A percentile compares a stretch with the other conserved stretches of the same genome.
phyloP scores from a whole-genome alignment of 2,888 invertebrate genomes.

The Uropetala carovei region DNA sequence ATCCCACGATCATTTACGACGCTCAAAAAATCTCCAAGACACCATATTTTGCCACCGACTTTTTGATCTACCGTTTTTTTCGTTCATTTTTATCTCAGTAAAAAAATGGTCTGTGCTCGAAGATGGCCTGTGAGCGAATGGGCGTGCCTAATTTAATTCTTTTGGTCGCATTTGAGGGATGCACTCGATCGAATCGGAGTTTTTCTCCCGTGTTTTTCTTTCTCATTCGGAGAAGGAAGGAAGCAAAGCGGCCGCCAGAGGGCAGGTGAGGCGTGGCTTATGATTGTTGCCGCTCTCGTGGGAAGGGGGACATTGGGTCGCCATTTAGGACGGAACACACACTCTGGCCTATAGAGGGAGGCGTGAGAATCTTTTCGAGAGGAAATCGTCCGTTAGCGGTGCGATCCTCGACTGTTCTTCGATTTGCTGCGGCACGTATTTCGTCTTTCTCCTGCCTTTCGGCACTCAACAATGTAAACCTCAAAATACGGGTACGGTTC shows the following conservation, averaged over 20 bases:
- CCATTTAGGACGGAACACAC: background rate
- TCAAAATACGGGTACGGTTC: no score
- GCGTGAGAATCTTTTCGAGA: background rate
- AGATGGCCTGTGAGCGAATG: no score
- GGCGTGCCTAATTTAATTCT: no score
- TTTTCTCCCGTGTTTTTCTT: background rate
- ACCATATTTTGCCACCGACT: no score
- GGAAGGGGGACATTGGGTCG: slow-evolving; percentile 49
- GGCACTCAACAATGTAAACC: no score
- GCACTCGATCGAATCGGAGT: slow-evolving; percentile 21
- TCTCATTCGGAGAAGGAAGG: background rate
- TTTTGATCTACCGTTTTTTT: no score
- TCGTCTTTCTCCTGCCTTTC: no score
- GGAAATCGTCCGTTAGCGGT: slow-evolving; percentile 15
- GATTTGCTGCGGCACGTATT: background rate
- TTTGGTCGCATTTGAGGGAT: no score
- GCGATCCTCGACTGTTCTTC: slow-evolving; percentile 31
- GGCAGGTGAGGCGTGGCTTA: slow-evolving; percentile 22
- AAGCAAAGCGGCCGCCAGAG: background rate
- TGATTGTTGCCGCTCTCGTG: slow-evolving; percentile 4
- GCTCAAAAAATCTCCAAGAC: no score
- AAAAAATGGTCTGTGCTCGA: no score
- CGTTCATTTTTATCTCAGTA: no score
- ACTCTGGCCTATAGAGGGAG: background rate
- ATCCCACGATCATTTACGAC: no score